A percentile compares a stretch with the other conserved stretches of the same genome.
These are phyloP conservation scores for Plectrocnemia conspersa DNA, from an alignment of 1,140 invertebrate genomes.

Conservation along the genomic window DNA sequence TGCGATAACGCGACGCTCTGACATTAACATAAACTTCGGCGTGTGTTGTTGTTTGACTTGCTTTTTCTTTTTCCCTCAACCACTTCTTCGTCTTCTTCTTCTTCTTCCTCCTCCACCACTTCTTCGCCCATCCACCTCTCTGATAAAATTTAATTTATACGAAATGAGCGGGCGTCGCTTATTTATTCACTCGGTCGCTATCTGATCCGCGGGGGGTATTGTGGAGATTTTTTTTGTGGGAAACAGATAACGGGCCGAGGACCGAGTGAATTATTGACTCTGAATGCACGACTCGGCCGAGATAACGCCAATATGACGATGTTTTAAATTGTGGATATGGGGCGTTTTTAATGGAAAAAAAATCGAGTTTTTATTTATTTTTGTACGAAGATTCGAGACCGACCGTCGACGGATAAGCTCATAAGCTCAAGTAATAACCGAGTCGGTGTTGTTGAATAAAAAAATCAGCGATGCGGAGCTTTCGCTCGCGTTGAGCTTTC, in stretches of 20 bases:
- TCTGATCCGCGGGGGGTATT: constrained; percentile 28
- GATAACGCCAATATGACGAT: constrained; percentile 19
- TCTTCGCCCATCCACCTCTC: constrained; percentile 12
- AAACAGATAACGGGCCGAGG: constrained; percentile 18
- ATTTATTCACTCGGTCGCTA: constrained; percentile 31
- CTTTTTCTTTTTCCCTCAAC: constrained; percentile 17
- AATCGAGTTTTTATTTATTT: too few relatives aligned
- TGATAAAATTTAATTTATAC: constrained; percentile 36
- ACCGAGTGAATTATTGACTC: constrained; percentile 24
- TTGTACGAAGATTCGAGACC: too few relatives aligned
- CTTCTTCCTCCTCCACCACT: too few relatives aligned
- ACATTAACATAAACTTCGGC: constrained; percentile 21
- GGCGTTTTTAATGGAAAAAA: too few relatives aligned
- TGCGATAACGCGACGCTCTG: constrained; percentile 8
- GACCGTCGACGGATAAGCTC: too few relatives aligned
- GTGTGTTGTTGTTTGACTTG: constrained; percentile 14
- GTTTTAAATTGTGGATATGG: constrained; percentile 16
- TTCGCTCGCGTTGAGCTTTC: too few relatives aligned
- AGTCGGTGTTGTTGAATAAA: too few relatives aligned
- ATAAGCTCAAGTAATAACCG: too few relatives aligned
- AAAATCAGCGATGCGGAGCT: too few relatives aligned
- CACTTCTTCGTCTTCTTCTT: too few relatives aligned
- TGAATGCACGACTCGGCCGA: constrained; percentile 21
- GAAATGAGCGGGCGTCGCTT: constrained; percentile 28
- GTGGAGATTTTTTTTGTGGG: constrained; percentile 33